A percentile compares a stretch with the other conserved stretches of the same genome.
These are phyloP conservation scores for Bradypodion pumilum DNA, from an alignment of 2,797 vertebrate genomes.

Conservation along the genomic window DNA sequence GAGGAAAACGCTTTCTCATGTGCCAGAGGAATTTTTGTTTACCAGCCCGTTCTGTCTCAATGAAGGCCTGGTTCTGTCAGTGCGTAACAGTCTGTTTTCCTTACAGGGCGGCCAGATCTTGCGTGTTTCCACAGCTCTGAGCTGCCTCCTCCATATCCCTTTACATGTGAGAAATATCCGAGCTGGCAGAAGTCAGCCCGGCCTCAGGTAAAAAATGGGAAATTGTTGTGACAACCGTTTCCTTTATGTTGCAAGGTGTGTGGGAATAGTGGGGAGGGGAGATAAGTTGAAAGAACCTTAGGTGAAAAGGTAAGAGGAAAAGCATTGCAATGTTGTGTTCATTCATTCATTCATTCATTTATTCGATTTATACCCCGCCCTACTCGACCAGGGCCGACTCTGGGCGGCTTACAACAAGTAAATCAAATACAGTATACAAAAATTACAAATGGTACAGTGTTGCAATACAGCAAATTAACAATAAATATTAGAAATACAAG, in stretches of 20 bases:
- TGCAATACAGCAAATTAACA: no score
- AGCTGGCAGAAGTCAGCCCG: slow-evolving; percentile 91
- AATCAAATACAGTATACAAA: no score
- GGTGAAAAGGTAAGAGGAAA: neutral
- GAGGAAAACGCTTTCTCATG: neutral
- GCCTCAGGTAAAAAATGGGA: slow-evolving; percentile 83
- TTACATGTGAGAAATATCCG: slow-evolving; percentile 89
- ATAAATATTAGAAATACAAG: no score
- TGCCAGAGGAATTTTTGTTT: neutral
- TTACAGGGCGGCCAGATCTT: slow-evolving; percentile 93
- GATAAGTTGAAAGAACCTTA: neutral
- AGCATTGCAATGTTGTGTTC: fast-evolving
- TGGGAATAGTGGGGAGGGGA: neutral
- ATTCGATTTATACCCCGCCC: no score
- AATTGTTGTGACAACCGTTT: neutral
- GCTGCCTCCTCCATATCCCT: slow-evolving; percentile 86
- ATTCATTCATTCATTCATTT: no score
- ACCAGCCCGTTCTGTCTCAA: neutral
- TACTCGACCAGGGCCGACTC: no score
- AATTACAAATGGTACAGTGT: no score
- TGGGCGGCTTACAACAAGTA: no score
- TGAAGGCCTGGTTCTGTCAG: neutral
- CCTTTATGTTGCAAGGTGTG: neutral
- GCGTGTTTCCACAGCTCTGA: slow-evolving; percentile 86
- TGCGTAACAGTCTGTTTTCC: neutral